Percentiles rank a stretch among this genome's conserved stretches.
Conservation (phyloP, 2,113 vertebrate genomes). For the Urocitellus parryii region DNA sequence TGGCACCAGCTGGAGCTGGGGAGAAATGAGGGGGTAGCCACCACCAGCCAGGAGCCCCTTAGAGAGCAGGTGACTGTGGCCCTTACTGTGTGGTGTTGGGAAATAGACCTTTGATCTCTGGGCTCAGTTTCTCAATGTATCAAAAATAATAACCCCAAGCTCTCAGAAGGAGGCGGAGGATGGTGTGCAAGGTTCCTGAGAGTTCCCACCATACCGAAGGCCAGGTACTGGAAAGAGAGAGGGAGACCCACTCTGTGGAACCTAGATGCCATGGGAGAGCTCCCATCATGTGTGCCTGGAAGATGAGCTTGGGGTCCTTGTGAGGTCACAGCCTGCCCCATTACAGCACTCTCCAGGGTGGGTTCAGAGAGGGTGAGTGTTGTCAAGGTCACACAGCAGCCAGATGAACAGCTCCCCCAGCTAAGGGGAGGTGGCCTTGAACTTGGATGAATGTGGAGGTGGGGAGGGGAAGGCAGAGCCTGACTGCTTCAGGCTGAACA, state of each 20-base stretch:
- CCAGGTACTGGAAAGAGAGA: too few species aligned
- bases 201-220: background rate
- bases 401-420: background rate
- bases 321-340: background rate
- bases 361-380: background rate
- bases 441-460: background rate
- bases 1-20: background rate
- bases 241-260: background rate
- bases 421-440: background rate
- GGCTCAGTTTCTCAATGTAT: background rate
- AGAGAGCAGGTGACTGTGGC: background rate
- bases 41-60: background rate
- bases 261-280: background rate
- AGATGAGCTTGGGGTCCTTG: background rate
- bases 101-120: background rate
- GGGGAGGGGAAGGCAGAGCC: background rate
- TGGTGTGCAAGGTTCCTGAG: background rate
- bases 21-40: background rate
- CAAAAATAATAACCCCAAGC: background rate
- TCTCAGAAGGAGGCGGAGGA: background rate
- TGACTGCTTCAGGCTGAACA: background rate
- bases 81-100: background rate
- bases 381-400: conserved; percentile 48
- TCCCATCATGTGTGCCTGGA: background rate
- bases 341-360: background rate